Conservation (phyloP, 2,888 invertebrate species). For the Coremacera marginata region DNA sequence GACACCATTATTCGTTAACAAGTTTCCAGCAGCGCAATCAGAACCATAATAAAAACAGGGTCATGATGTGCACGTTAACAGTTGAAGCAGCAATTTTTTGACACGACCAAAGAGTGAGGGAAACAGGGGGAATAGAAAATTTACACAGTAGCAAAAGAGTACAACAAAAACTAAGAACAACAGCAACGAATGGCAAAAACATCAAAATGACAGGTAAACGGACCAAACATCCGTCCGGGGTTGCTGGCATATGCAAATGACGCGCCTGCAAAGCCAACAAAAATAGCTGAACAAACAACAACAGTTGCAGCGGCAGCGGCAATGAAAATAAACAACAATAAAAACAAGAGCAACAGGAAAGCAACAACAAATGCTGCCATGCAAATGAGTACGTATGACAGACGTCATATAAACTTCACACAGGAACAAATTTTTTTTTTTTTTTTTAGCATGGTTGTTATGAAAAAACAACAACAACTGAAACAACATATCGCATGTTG, state of each 20-base stretch:
- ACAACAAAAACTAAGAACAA: too few species aligned
- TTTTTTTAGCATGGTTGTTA: too few species aligned
- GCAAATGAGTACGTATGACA: constrained; percentile 31
- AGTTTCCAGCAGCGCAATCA: not conserved
- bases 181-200: not conserved
- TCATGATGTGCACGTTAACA: too few species aligned
- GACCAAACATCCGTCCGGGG: constrained; percentile 13
- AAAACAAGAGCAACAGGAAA: not conserved
- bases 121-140: too few species aligned
- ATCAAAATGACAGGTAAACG: constrained; percentile 23
- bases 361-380: constrained; percentile 17
- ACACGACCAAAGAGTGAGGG: too few species aligned
- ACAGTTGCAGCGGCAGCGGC: not conserved
- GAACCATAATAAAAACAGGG: too few species aligned
- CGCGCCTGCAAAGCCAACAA: not conserved
- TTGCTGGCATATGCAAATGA: not conserved
- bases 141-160: too few species aligned
- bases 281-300: not conserved
- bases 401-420: constrained; percentile 30
- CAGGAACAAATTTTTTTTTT: too few species aligned
- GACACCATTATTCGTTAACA: not conserved
- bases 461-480: not conserved
- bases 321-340: not conserved
- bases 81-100: too few species aligned
- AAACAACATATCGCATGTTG: not conserved